Evolutionary conservation across 2,888 invertebrate species (phyloP), one percentile per base, ranked within the genome.

Genomic region (Biston stratarius): DNA sequence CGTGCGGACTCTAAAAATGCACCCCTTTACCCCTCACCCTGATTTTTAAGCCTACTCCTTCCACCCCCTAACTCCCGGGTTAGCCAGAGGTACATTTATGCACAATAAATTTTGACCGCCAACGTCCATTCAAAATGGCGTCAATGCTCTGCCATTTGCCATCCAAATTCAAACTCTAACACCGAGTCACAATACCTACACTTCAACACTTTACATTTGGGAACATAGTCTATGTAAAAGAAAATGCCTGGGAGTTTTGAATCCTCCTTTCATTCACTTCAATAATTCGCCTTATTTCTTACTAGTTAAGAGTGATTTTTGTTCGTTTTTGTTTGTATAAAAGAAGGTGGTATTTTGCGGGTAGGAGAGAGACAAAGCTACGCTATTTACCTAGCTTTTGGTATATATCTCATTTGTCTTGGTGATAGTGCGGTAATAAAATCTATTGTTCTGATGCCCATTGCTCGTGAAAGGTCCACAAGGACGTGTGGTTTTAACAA

Each of bases 41-140:
- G 86, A 92, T 93, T 94, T 94, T 93, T 93, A 93, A 93, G 92
- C 93, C 93, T 92, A 92, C 92, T 83, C 89, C 90, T 84, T 77
- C 83, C 88, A 82, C 87, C 90, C 91, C 85, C 89, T 91, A 92
- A 92, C 91, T 83, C 91, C 92, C 91, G 91, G 91, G 92, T 93
- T 94, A 93, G 93, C 92, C 90, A 83, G 91, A 91, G 92, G 89
- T 93, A 92, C 94, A 92, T 93, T 94, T 94, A 94, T 93, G 93
- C 92, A 90, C 93, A 92, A 94, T 94, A 94, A 94, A 94, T 94
- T 94, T 93, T 92, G 91, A 92, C 92, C 91, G 87, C 88, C 86
- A 76, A 79, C 83, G 79, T 83, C 84, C 83, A 81, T 80, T 76
- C 85, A 84, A 89, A 92, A 92, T 86, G 89, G 82, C 88, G 77